A percentile compares a stretch with the other conserved stretches of the same genome.
phyloP scores from a whole-genome alignment of 1,140 invertebrate genomes.

The Tyrophagus putrescentiae region DNA sequence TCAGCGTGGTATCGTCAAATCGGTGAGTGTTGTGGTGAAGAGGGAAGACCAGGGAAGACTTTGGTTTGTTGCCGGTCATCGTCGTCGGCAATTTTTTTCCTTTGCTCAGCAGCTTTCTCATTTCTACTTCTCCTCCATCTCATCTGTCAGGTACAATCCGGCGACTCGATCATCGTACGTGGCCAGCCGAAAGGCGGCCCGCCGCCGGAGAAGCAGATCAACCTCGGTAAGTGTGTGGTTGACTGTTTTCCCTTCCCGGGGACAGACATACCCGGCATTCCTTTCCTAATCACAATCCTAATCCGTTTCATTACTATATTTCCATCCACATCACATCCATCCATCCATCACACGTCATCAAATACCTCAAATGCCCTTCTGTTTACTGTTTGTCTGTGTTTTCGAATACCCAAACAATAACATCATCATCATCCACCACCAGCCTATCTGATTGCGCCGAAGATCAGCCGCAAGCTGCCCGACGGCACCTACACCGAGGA shows the following conservation, averaged over 20 bases:
- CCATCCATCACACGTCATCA: too few species aligned
- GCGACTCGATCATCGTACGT: conserved; percentile 73
- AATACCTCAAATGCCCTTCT: not conserved
- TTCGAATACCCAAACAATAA: too few species aligned
- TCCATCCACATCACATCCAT: not conserved
- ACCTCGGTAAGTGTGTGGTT: conserved; percentile 28
- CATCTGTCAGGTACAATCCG: conserved; percentile 58
- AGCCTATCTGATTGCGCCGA: conserved; percentile 72
- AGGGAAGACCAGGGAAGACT: not conserved
- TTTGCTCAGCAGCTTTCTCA: not conserved
- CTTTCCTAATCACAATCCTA: not conserved
- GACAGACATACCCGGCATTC: not conserved
- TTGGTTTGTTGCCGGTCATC: not conserved
- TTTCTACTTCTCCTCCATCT: not conserved
- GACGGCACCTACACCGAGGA: conserved; percentile 39
- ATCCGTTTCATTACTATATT: not conserved
- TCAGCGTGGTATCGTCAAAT: conserved; percentile 9
- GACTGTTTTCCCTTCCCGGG: not conserved
- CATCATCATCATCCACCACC: not conserved
- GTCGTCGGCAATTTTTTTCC: not conserved
- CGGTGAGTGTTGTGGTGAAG: not conserved
- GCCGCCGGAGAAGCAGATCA: conserved; percentile 75
- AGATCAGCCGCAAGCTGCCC: conserved; percentile 54
- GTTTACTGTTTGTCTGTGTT: conserved; percentile 42
- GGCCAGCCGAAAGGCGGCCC: conserved; percentile 59